Evolutionary conservation across 37 sponge, comb jelly and placozoan species (phyloP).

Genomic region (Ephydatia muelleri): DNA sequence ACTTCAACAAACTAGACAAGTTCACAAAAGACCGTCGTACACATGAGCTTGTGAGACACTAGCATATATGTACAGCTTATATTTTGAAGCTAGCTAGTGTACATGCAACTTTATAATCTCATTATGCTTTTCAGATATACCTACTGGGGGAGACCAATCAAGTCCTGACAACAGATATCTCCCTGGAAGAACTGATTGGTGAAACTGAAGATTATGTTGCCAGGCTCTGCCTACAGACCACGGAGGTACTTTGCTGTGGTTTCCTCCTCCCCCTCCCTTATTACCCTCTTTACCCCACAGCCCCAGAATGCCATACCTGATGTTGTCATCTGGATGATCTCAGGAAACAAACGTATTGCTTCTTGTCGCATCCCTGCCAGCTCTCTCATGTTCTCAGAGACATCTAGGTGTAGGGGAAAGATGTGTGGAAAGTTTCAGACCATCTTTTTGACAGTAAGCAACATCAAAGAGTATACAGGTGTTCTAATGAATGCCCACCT

Average conservation of each 20-base stretch:
- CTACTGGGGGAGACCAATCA: constrained; percentile 18
- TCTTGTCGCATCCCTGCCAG: constrained; percentile 84
- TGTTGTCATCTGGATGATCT: constrained; percentile 98
- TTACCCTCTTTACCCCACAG: constrained; percentile 27
- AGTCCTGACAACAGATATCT: neutral
- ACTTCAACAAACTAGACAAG: constrained; percentile 70
- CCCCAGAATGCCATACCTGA: constrained; percentile 97
- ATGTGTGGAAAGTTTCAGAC: constrained; percentile 86
- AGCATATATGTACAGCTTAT: too few relatives aligned
- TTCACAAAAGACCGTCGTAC: constrained; percentile 50
- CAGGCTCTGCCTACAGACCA: constrained; percentile 67
- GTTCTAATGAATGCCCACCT: neutral
- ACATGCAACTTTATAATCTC: neutral
- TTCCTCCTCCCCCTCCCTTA: neutral
- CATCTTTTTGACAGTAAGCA: constrained; percentile 76
- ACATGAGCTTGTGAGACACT: constrained; percentile 50
- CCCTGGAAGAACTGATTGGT: constrained; percentile 56
- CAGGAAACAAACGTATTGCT: constrained; percentile 89
- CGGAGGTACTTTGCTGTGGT: constrained; percentile 67
- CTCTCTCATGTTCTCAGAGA: constrained; percentile 78
- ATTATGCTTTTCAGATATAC: neutral
- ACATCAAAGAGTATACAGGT: neutral
- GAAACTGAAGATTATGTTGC: constrained; percentile 69
- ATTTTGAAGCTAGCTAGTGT: neutral
- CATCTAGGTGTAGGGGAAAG: constrained; percentile 70